A percentile compares a stretch with the other conserved stretches of the same genome.
These are phyloP conservation scores for Zophobas atratus DNA, from an alignment of 1,140 invertebrate species.

Conservation along the genomic window DNA sequence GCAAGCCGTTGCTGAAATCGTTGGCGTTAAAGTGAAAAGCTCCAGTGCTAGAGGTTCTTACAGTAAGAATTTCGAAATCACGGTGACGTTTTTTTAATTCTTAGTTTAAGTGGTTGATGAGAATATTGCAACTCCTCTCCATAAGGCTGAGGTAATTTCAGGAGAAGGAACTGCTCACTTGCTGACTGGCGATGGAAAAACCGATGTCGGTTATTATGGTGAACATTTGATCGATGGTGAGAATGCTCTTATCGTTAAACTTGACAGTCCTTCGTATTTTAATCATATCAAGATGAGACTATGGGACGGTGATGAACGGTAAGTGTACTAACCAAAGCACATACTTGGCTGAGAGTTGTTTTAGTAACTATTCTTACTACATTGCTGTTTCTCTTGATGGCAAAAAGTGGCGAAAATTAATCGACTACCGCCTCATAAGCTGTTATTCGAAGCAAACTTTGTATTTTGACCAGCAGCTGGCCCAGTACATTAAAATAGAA, in stretches of 20 bases:
- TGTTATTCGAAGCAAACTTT: not conserved
- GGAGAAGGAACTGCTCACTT: not conserved
- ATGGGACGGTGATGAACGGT: not conserved
- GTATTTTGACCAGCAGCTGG: not conserved
- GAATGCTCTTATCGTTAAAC: not conserved
- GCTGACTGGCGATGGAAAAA: not conserved
- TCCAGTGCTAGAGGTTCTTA: not conserved
- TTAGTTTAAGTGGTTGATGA: not conserved
- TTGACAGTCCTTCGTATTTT: not conserved
- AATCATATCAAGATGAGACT: conserved; percentile 1
- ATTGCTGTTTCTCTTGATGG: not conserved
- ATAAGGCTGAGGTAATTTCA: not conserved
- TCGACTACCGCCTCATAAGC: not conserved
- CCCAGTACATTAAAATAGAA: not conserved
- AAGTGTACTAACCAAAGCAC: not conserved
- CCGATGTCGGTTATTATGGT: not conserved
- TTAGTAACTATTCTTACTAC: conserved; percentile 14
- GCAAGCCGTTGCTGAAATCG: conserved; percentile 1
- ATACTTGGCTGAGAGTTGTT: not conserved
- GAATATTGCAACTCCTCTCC: not conserved
- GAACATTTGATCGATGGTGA: not conserved
- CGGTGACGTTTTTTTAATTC: not conserved
- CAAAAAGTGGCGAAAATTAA: not conserved
- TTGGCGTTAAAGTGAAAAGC: conserved; percentile 2
- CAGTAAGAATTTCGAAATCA: not conserved